phyloP scores from a whole-genome alignment of 1,140 invertebrate genomes.

The Lysiphlebus fabarum region DNA sequence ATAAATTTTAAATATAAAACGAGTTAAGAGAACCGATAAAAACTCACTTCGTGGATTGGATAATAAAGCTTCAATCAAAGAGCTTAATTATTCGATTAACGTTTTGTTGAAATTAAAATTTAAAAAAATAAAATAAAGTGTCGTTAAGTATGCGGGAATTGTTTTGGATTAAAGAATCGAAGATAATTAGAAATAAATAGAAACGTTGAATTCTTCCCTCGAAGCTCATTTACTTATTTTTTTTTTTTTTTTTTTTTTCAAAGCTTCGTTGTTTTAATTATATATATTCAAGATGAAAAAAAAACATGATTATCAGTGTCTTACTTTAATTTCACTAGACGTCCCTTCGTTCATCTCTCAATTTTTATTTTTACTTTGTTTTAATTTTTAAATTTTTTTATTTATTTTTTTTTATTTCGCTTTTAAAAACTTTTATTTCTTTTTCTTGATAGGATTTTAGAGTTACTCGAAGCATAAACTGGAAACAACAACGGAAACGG shows the following conservation, averaged over 20 bases:
- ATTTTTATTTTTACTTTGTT: background rate
- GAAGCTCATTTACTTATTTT: background rate
- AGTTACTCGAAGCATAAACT: conserved; percentile 49
- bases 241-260: background rate
- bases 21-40: conserved; percentile 44
- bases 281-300: conserved; percentile 32
- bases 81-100: conserved; percentile 56
- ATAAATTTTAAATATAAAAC: conserved; percentile 16
- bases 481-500: conserved; percentile 52
- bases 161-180: conserved; percentile 48
- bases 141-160: conserved; percentile 19
- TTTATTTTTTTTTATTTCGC: conserved; percentile 8
- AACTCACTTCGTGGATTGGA: conserved; percentile 54
- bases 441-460: conserved; percentile 51
- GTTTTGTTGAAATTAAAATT: conserved; percentile 19
- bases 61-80: conserved; percentile 57
- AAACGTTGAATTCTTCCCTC: conserved; percentile 32
- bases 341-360: conserved; percentile 14
- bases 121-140: conserved; percentile 5
- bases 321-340: conserved; percentile 1
- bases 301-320: conserved; percentile 14
- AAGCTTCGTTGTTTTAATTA: conserved; percentile 54
- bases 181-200: conserved; percentile 58
- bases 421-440: conserved; percentile 16
- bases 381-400: background rate